Conservation (phyloP, 2,888 invertebrate genomes). For the Limenitis camilla region DNA sequence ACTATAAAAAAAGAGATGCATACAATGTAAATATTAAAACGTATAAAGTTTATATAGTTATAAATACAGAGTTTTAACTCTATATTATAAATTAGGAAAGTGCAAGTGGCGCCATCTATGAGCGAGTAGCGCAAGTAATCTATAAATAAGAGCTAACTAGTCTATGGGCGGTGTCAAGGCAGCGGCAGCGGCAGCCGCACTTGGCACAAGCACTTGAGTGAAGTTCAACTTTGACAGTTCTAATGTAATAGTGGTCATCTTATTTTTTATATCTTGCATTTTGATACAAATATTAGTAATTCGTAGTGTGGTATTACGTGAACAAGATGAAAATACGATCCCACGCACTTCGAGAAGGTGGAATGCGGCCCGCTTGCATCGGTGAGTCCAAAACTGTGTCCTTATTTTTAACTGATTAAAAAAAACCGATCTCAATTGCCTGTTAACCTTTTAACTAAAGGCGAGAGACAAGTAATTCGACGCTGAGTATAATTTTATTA, state of each 20-base stretch:
- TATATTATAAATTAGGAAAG: background rate
- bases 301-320: conserved; percentile 72
- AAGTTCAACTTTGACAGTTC: conserved; percentile 74
- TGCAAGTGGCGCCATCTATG: conserved; percentile 14
- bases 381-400: conserved; percentile 56
- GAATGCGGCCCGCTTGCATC: conserved; percentile 70
- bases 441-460: conserved; percentile 76
- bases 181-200: conserved; percentile 18
- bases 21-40: too few relatives aligned
- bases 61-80: too few relatives aligned
- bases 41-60: too few relatives aligned
- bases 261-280: conserved; percentile 72
- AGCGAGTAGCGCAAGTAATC: conserved; percentile 43
- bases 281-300: conserved; percentile 74
- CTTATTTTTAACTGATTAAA: conserved; percentile 75
- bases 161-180: conserved; percentile 42
- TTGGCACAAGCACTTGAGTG: conserved; percentile 64
- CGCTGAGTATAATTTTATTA: conserved; percentile 75
- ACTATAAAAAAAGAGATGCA: too few relatives aligned
- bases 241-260: conserved; percentile 70
- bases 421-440: conserved; percentile 73
- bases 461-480: conserved; percentile 73
- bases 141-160: conserved; percentile 64
- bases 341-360: conserved; percentile 70
- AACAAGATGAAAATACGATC: conserved; percentile 72